Evolutionary conservation across 2,888 invertebrate species (phyloP).

Genomic region (Anodontia alba): DNA sequence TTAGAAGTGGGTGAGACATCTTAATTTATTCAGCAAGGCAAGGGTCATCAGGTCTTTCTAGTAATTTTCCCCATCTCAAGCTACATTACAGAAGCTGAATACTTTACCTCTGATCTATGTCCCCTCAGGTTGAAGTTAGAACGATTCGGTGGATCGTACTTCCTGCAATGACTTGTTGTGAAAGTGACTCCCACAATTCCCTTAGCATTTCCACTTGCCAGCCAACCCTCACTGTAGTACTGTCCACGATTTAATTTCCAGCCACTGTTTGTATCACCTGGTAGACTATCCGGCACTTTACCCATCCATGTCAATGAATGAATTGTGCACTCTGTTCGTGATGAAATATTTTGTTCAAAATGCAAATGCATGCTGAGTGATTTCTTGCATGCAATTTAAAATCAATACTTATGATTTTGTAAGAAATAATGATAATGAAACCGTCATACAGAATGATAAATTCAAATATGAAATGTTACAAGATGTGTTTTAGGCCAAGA

Average conservation of each 20-base stretch:
- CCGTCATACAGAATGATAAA: too few relatives aligned
- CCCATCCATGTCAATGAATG: constrained; percentile 99
- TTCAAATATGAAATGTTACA: too few relatives aligned
- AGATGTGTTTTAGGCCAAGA: too few relatives aligned
- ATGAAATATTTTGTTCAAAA: constrained; percentile 96
- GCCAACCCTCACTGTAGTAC: constrained; percentile 99
- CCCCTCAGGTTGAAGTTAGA: constrained; percentile 99
- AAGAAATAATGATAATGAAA: too few relatives aligned
- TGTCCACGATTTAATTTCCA: constrained; percentile 98
- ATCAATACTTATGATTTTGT: too few relatives aligned
- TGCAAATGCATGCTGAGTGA: constrained; percentile 93
- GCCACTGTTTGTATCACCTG: constrained; percentile 92
- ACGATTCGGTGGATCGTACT: constrained; percentile 91
- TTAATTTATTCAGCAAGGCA: too few relatives aligned
- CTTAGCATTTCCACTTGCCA: constrained; percentile 96
- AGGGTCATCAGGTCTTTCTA: too few relatives aligned
- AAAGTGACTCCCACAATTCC: constrained; percentile 98
- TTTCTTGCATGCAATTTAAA: too few relatives aligned
- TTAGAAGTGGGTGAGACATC: too few relatives aligned
- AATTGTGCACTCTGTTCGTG: constrained; percentile 97
- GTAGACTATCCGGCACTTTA: constrained; percentile 97
- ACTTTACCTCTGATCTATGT: constrained; percentile 95
- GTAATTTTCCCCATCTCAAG: too few relatives aligned
- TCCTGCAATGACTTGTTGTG: constrained; percentile 96
- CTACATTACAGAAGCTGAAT: too few relatives aligned